Conservation (phyloP, 1,140 invertebrate genomes). For the Yoshiicerus persimilis region DNA sequence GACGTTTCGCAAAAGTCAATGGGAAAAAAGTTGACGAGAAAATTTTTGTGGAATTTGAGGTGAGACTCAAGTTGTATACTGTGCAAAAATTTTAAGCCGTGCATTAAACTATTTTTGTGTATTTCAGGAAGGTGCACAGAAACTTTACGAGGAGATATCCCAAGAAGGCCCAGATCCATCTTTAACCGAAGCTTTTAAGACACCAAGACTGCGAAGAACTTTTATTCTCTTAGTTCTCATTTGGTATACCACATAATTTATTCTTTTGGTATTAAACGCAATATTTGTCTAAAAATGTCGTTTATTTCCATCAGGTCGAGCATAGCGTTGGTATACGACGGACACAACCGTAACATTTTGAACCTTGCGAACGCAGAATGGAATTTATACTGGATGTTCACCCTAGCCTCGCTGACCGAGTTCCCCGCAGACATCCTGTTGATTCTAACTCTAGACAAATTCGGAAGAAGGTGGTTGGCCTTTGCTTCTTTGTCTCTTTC, state of each 20-base stretch:
- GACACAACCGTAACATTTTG: conserved; percentile 40
- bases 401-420: conserved; percentile 76
- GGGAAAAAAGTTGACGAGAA: conserved; percentile 69
- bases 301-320: conserved; percentile 64
- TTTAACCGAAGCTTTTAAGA: conserved; percentile 74
- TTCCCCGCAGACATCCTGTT: conserved; percentile 80
- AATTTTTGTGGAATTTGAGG: conserved; percentile 71
- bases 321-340: conserved; percentile 73
- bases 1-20: conserved; percentile 77
- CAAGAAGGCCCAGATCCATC: conserved; percentile 72
- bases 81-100: not conserved
- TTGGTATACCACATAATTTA: too few relatives aligned
- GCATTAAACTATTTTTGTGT: not conserved
- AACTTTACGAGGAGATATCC: conserved; percentile 57
- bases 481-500: conserved; percentile 75
- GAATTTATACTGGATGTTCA: conserved; percentile 78
- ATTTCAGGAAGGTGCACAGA: conserved; percentile 31
- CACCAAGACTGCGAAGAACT: conserved; percentile 68
- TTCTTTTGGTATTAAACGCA: too few relatives aligned
- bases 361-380: conserved; percentile 28
- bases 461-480: conserved; percentile 80
- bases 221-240: conserved; percentile 74
- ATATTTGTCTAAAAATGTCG: not conserved
- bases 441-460: conserved; percentile 74
- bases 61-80: conserved; percentile 54